phyloP scores from a whole-genome alignment of 1,140 invertebrate species.

The Calycopis cecrops region DNA sequence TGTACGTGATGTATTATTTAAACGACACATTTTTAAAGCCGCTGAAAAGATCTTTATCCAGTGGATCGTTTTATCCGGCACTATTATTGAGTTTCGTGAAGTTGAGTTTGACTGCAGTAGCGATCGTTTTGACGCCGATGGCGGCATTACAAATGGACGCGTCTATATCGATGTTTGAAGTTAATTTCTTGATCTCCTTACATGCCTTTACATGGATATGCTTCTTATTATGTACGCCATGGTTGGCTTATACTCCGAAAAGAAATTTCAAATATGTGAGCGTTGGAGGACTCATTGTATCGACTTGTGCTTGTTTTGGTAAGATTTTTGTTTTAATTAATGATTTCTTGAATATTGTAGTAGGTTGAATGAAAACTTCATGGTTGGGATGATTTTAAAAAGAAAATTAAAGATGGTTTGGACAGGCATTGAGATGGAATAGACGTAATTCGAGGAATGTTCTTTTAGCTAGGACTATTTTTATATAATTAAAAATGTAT shows the following conservation, averaged over 20 bases:
- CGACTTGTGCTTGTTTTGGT: constrained; percentile 61
- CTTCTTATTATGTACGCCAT: constrained; percentile 60
- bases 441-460: too few species aligned
- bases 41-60: constrained; percentile 59
- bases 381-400: constrained; percentile 1
- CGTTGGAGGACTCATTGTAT: constrained; percentile 49
- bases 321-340: constrained; percentile 27
- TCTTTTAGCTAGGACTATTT: too few species aligned
- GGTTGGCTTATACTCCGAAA: constrained; percentile 63
- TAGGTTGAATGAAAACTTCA: too few species aligned
- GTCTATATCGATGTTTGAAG: constrained; percentile 50
- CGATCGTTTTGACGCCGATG: constrained; percentile 51
- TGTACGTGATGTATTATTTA: constrained; percentile 55
- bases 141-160: constrained; percentile 50
- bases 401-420: too few species aligned
- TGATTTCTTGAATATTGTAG: background rate
- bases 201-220: constrained; percentile 67
- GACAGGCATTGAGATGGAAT: too few species aligned
- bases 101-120: constrained; percentile 49
- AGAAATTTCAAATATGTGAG: constrained; percentile 66
- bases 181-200: constrained; percentile 59
- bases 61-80: constrained; percentile 67
- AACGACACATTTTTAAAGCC: constrained; percentile 69
- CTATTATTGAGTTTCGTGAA: constrained; percentile 54
- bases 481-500: too few species aligned